These are phyloP conservation scores for Pygoscelis adeliae DNA, from an alignment of 2,113 vertebrate genomes.

Conservation along the genomic window DNA sequence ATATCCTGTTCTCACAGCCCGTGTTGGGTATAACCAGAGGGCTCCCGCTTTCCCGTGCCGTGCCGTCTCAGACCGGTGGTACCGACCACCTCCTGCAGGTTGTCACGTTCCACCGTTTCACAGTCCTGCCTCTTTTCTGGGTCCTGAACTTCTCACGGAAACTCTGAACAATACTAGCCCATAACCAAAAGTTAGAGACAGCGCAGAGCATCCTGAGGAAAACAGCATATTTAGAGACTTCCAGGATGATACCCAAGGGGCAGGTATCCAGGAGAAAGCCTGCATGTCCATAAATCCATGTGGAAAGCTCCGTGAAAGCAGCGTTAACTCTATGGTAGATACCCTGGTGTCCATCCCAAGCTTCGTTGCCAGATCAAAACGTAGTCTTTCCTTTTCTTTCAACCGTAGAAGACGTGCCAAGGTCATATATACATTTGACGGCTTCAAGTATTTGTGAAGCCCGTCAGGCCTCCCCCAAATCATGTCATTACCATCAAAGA, in stretches of 20 bases:
- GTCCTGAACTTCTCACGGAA: neutral
- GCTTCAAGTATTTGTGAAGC: neutral
- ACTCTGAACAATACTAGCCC: neutral
- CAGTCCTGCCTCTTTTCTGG: neutral
- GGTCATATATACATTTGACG: neutral
- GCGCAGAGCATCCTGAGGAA: neutral
- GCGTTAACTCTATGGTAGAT: neutral
- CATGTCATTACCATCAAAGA: neutral
- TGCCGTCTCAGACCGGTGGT: neutral
- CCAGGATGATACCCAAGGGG: neutral
- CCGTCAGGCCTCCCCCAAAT: neutral
- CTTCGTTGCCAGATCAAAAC: neutral
- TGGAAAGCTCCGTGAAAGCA: neutral
- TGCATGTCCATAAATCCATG: neutral
- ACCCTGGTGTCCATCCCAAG: neutral
- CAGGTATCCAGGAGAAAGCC: neutral
- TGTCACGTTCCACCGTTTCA: neutral
- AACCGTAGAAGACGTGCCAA: neutral
- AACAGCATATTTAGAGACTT: neutral
- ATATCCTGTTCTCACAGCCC: neutral
- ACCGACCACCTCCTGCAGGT: neutral
- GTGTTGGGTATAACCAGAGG: neutral
- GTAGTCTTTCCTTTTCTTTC: neutral
- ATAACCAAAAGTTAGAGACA: neutral
- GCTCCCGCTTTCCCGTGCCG: neutral